Conservation (phyloP, 2,888 invertebrate genomes). For the Drosophila mulleri region DNA sequence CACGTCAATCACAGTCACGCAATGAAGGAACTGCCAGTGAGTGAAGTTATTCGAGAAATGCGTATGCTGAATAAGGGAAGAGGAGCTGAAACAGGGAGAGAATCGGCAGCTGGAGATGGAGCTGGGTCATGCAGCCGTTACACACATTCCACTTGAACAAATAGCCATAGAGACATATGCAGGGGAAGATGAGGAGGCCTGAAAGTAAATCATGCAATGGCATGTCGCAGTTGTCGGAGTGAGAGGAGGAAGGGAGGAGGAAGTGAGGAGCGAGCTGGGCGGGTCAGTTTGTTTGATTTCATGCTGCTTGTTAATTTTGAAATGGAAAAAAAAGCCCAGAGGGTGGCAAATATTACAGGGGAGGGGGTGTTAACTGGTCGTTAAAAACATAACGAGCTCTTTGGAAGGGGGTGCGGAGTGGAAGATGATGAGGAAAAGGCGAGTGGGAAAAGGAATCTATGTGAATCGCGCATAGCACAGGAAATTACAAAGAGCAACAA, state of each 20-base stretch:
- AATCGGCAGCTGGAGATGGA: background rate
- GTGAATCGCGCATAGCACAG: slow-evolving; percentile 22
- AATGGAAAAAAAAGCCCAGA: slow-evolving; percentile 21
- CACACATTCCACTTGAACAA: slow-evolving; percentile 61
- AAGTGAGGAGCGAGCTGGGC: background rate
- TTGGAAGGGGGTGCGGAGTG: background rate
- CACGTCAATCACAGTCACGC: slow-evolving; percentile 51
- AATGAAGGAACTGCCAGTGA: slow-evolving; percentile 34
- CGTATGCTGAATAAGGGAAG: slow-evolving; percentile 13
- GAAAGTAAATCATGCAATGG: slow-evolving; percentile 57
- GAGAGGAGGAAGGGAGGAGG: background rate
- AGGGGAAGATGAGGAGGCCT: slow-evolving; percentile 6
- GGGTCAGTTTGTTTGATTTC: slow-evolving; percentile 62
- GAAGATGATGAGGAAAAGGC: background rate
- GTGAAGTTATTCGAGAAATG: slow-evolving; percentile 53
- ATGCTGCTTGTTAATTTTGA: slow-evolving; percentile 51
- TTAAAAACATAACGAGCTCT: slow-evolving; percentile 56
- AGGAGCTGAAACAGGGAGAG: slow-evolving; percentile 5
- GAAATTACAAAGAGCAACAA: slow-evolving; percentile 43
- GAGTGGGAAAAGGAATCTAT: slow-evolving; percentile 14
- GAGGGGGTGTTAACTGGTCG: slow-evolving; percentile 54
- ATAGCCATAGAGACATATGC: slow-evolving; percentile 37
- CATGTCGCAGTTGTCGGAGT: slow-evolving; percentile 30
- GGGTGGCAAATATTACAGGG: slow-evolving; percentile 23
- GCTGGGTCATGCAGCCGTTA: slow-evolving; percentile 42